Conservation (phyloP, 2,113 vertebrate genomes). For the Hypocryptadius cinnamomeus region DNA sequence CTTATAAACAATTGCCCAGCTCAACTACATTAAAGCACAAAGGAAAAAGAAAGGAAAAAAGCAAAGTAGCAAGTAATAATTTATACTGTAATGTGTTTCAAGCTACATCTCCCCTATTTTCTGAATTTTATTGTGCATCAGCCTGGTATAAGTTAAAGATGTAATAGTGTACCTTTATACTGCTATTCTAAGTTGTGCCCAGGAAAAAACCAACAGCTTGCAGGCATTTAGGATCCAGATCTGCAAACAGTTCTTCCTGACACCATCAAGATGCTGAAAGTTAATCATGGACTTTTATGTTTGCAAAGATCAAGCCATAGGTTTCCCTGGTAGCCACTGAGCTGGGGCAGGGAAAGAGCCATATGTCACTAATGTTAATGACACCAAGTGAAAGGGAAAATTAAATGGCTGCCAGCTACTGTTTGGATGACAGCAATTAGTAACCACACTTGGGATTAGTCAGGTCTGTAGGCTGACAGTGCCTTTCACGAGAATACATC, state of each 20-base stretch:
- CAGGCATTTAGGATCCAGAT: background rate
- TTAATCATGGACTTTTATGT: background rate
- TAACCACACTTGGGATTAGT: constrained; percentile 24
- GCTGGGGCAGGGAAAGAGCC: background rate
- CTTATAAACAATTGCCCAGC: background rate
- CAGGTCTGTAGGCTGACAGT: constrained; percentile 4
- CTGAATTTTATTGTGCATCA: background rate
- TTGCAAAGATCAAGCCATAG: background rate
- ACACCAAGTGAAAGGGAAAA: constrained; percentile 29
- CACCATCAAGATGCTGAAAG: background rate
- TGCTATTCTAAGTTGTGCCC: background rate
- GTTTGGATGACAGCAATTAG: constrained; percentile 48
- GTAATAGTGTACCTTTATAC: background rate
- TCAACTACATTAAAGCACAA: background rate
- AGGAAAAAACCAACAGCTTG: background rate
- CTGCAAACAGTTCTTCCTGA: background rate
- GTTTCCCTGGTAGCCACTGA: background rate
- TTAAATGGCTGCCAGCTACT: constrained; percentile 37
- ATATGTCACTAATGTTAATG: constrained; percentile 1
- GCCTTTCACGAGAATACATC: background rate
- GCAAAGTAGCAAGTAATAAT: background rate
- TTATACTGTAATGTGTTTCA: background rate
- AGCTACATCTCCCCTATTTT: background rate
- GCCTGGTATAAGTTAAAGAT: background rate
- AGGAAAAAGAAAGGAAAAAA: background rate